Conservation (phyloP, 2,888 invertebrate genomes). For the Alitta virens region DNA sequence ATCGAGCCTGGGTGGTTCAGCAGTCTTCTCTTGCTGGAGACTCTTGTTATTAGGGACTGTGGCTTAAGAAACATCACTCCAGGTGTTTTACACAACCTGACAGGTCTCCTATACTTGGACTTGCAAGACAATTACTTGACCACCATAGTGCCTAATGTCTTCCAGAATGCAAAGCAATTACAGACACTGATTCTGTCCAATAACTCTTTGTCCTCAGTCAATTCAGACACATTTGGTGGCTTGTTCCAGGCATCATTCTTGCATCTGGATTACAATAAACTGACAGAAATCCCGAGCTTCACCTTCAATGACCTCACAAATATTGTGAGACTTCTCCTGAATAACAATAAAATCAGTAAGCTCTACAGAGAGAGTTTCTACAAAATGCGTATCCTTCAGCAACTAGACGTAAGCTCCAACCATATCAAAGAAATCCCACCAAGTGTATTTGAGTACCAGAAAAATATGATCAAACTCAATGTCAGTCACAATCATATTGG, state of each 20-base stretch:
- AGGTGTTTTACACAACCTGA: background rate
- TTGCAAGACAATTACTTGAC: background rate
- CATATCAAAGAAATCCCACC: background rate
- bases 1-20: no score
- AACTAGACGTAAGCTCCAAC: background rate
- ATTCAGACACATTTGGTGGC: background rate
- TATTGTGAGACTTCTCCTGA: background rate
- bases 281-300: background rate
- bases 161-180: background rate
- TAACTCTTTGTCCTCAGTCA: background rate
- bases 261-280: background rate
- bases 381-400: background rate
- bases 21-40: background rate
- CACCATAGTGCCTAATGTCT: background rate
- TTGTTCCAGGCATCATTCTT: background rate
- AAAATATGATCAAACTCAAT: background rate
- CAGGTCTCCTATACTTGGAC: background rate
- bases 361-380: background rate
- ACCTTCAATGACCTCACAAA: background rate
- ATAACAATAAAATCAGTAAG: background rate
- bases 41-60: background rate
- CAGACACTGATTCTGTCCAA: background rate
- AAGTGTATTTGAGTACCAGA: background rate
- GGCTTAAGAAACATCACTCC: background rate
- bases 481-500: background rate